Evolutionary conservation across 2,888 invertebrate genomes (phyloP).

Genomic region (Stenchaetothrips biformis): DNA sequence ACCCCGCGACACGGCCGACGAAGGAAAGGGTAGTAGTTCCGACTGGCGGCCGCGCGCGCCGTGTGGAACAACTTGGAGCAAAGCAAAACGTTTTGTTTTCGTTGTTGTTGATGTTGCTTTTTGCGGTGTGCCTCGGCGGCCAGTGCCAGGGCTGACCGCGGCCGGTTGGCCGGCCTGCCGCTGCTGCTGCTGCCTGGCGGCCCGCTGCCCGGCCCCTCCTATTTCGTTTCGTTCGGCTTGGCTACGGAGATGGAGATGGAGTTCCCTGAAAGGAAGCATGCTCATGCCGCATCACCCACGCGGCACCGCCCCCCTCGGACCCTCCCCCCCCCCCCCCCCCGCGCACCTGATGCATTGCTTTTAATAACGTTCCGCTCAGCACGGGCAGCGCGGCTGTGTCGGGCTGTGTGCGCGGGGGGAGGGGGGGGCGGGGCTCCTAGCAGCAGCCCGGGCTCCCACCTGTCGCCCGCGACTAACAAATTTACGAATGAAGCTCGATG

Average conservation of each 20-base stretch:
- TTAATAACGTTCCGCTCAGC: conserved; percentile 8
- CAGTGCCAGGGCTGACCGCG: neutral
- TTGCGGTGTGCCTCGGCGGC: neutral
- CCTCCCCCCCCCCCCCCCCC: neutral
- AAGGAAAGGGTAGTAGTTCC: too few species aligned
- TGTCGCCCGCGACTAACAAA: neutral
- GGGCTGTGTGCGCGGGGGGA: neutral
- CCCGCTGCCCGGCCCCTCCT: neutral
- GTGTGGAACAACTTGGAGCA: neutral
- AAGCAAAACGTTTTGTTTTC: too few species aligned
- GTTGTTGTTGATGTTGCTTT: neutral
- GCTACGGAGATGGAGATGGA: conserved; percentile 18
- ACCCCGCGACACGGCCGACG: too few species aligned
- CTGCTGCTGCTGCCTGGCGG: neutral
- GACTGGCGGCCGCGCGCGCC: too few species aligned
- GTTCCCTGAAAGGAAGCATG: conserved; percentile 14
- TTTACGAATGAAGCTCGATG: neutral
- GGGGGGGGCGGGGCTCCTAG: neutral
- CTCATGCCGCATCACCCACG: neutral
- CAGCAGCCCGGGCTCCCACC: neutral
- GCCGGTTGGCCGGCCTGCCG: neutral
- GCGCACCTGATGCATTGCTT: conserved; percentile 14
- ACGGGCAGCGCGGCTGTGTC: neutral
- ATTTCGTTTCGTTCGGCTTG: conserved; percentile 15
- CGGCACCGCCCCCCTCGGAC: too few species aligned